Evolutionary conservation across 2,888 invertebrate species (phyloP).

Genomic region (Lasioglossum calceatum): DNA sequence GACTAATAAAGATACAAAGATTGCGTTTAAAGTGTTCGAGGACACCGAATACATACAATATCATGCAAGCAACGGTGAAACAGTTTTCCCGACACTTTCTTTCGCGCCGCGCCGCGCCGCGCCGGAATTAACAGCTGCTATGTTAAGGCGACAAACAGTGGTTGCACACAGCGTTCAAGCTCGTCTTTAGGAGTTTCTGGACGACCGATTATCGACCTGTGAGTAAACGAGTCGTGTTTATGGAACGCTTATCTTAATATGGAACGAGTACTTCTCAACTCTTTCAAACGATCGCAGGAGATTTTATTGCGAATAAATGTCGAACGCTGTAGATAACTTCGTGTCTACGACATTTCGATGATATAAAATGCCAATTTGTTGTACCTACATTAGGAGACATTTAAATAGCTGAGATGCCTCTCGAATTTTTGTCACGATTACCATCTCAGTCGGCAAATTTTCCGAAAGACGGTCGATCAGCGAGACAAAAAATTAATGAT

Average conservation of each 20-base stretch:
- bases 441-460: neutral
- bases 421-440: neutral
- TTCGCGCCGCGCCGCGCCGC: neutral
- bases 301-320: slow-evolving; percentile 7
- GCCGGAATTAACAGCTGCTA: neutral
- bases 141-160: slow-evolving; percentile 5
- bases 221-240: slow-evolving; percentile 35
- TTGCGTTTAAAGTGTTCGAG: neutral
- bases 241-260: slow-evolving; percentile 15
- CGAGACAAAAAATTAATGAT: slow-evolving; percentile 46
- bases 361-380: neutral
- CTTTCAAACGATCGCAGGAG: neutral
- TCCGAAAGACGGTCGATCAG: slow-evolving; percentile 1
- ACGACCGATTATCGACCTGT: slow-evolving; percentile 14
- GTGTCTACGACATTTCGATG: neutral
- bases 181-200: slow-evolving; percentile 34
- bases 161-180: slow-evolving; percentile 25
- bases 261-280: neutral
- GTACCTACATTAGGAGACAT: neutral
- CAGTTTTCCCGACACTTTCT: neutral
- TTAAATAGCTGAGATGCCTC: neutral
- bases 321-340: neutral
- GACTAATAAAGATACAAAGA: neutral
- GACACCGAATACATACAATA: neutral
- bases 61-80: neutral